phyloP scores from a whole-genome alignment of 2,797 vertebrate species.

The Tamandua tetradactyla region DNA sequence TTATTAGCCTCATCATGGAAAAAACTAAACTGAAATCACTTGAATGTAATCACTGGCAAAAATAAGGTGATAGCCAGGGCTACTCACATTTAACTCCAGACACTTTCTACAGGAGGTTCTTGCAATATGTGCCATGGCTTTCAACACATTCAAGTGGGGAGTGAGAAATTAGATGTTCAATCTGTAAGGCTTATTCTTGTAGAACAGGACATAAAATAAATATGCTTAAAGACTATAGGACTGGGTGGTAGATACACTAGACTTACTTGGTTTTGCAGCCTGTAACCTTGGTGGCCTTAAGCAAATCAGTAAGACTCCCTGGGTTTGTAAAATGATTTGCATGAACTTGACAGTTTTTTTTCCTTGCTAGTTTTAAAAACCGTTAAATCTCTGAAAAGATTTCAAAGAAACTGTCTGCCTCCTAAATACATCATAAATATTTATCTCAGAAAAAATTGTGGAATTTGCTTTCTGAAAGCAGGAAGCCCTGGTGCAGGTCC shows the following conservation, averaged over 20 bases:
- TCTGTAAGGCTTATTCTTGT: background rate
- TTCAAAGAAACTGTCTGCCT: conserved; percentile 20
- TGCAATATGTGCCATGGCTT: background rate
- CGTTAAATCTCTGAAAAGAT: background rate
- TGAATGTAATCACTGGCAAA: background rate
- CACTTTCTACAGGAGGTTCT: background rate
- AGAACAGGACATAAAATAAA: background rate
- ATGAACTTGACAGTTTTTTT: background rate
- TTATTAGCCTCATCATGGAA: background rate
- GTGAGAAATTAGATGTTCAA: background rate
- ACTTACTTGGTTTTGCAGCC: too few relatives aligned
- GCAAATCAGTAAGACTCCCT: background rate
- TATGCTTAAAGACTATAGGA: background rate
- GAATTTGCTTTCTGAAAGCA: background rate
- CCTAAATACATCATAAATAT: conserved; percentile 6
- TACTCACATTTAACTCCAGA: background rate
- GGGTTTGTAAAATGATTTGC: background rate
- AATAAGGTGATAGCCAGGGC: background rate
- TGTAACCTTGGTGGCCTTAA: background rate
- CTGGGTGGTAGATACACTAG: background rate
- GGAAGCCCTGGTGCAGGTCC: background rate
- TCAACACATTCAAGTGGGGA: background rate
- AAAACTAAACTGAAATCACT: background rate
- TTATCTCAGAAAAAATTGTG: background rate
- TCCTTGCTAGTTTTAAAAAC: background rate